phyloP scores from a whole-genome alignment of 2,113 vertebrate species.

The Hystrix brachyura region DNA sequence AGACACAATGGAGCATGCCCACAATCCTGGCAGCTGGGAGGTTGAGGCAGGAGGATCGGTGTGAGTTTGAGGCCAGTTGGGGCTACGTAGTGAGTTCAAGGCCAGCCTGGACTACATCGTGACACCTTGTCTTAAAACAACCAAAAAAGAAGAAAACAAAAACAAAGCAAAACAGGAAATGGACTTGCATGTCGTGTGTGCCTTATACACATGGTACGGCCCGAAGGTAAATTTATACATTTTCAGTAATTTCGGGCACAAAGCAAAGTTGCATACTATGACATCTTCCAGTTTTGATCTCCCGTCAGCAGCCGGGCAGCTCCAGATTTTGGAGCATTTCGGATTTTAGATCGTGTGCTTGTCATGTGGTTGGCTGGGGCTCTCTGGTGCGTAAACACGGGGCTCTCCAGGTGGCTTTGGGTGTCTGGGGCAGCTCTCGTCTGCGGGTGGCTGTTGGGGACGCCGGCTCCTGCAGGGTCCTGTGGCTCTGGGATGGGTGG shows the following conservation, averaged over 20 bases:
- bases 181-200: accelerated
- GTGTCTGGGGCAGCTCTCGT: background rate
- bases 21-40: background rate
- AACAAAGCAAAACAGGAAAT: background rate
- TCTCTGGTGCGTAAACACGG: background rate
- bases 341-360: background rate
- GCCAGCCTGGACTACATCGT: background rate
- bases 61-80: background rate
- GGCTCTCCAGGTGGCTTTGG: background rate
- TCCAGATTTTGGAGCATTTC: no score
- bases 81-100: background rate
- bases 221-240: background rate
- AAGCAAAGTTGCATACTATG: background rate
- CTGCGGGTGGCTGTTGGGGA: background rate
- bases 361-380: background rate
- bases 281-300: accelerated
- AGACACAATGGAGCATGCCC: background rate
- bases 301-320: accelerated
- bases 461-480: background rate
- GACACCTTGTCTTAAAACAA: background rate
- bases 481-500: background rate
- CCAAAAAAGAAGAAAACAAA: background rate
- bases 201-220: accelerated
- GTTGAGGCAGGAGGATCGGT: background rate
- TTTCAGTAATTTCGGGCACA: background rate